A percentile compares a stretch with the other conserved stretches of the same genome.
These are phyloP conservation scores for Elmis aenea DNA, from an alignment of 2,888 invertebrate genomes.

Conservation along the genomic window DNA sequence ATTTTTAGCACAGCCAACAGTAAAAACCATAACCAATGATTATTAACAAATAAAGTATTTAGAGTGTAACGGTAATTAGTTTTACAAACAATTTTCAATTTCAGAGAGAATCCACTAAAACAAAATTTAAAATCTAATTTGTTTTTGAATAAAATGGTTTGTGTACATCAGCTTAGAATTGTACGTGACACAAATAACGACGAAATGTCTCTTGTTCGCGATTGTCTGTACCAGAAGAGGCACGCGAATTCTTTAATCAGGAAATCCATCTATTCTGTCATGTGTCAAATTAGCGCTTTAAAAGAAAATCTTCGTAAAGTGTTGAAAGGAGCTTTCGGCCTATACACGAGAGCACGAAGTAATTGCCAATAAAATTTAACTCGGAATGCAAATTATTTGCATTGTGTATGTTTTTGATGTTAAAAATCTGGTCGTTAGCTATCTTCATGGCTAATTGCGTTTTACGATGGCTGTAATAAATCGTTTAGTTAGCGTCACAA, in stretches of 20 bases:
- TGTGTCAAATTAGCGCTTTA: slow-evolving; percentile 9
- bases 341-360: slow-evolving; percentile 1
- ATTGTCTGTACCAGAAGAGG: slow-evolving; percentile 2
- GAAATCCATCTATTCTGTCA: slow-evolving; percentile 9
- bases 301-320: slow-evolving; percentile 4
- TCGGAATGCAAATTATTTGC: slow-evolving; percentile 7
- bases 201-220: slow-evolving; percentile 1
- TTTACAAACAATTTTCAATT: no score
- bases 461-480: slow-evolving; percentile 1
- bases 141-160: not conserved
- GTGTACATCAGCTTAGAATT: not conserved
- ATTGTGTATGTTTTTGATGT: slow-evolving; percentile 7
- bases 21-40: no score
- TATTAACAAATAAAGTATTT: no score
- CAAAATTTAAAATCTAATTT: not conserved
- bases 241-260: slow-evolving; percentile 11
- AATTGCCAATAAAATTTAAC: slow-evolving; percentile 8
- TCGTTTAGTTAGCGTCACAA: not conserved
- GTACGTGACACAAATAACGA: slow-evolving; percentile 3
- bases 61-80: no score
- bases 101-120: not conserved
- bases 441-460: slow-evolving; percentile 3
- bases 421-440: slow-evolving; percentile 2
- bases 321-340: slow-evolving; percentile 6
- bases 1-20: no score